phyloP scores from a whole-genome alignment of 2,113 vertebrate genomes.

The Vulpes vulpes region DNA sequence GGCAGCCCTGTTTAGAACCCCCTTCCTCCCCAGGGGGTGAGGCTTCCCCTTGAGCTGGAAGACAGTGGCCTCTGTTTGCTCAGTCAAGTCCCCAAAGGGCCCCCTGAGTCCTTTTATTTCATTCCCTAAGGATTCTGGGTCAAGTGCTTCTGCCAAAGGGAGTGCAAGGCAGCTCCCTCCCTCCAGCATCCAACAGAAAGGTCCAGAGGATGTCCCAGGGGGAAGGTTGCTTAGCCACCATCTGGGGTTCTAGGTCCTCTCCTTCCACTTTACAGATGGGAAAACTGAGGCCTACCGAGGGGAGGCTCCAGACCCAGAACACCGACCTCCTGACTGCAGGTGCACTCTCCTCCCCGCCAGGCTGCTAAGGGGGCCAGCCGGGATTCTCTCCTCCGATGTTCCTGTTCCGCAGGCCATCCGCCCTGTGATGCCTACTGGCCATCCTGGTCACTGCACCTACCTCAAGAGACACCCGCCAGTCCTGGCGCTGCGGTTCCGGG shows the following conservation, averaged over 20 bases:
- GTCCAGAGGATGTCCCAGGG: no score
- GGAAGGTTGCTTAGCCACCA: background rate
- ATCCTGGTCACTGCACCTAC: constrained; percentile 19
- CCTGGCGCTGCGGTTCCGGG: fast-evolving
- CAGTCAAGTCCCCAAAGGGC: background rate
- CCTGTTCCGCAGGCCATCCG: fast-evolving
- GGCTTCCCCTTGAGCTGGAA: background rate
- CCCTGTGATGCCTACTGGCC: constrained; percentile 27
- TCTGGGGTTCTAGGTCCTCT: background rate
- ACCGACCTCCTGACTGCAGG: background rate
- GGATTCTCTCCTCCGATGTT: fast-evolving
- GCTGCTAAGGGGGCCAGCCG: background rate
- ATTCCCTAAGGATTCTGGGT: background rate
- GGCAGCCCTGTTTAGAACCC: background rate
- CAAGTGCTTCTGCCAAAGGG: background rate
- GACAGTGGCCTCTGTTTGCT: background rate
- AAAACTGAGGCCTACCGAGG: background rate
- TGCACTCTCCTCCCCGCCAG: background rate
- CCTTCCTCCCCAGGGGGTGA: background rate
- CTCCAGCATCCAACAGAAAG: background rate
- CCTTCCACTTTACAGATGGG: constrained; percentile 6
- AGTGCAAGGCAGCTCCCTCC: background rate
- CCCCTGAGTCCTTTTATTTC: background rate
- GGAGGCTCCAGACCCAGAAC: background rate
- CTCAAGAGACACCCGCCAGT: background rate